Percentiles rank a stretch among this genome's conserved stretches.
phyloP scores from a whole-genome alignment of 2,888 invertebrate genomes.

The Caenorhabditis macrosperma region DNA sequence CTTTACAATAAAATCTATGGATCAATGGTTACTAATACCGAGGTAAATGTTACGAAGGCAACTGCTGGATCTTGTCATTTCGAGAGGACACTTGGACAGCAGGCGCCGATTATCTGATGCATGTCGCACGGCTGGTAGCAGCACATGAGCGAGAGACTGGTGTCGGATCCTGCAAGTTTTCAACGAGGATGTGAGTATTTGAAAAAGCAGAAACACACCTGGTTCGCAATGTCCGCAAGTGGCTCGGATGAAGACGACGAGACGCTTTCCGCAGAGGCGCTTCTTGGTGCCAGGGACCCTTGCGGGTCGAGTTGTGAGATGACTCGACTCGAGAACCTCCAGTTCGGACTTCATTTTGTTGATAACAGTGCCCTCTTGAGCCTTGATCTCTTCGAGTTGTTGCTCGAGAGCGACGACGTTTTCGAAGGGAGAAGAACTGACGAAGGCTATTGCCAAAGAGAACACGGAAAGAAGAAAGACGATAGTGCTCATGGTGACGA shows the following conservation, averaged over 20 bases:
- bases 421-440: not conserved
- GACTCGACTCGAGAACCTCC: not conserved
- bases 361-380: conserved; percentile 6
- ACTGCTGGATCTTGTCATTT: not conserved
- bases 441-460: not conserved
- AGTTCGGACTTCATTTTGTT: conserved; percentile 19
- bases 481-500: not conserved
- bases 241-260: conserved; percentile 21
- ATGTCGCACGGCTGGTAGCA: conserved; percentile 22
- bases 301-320: conserved; percentile 5
- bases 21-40: not conserved
- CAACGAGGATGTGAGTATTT: not conserved
- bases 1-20: not conserved
- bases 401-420: not conserved
- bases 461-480: not conserved
- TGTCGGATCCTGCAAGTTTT: conserved; percentile 14
- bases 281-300: conserved; percentile 15
- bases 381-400: not conserved
- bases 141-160: conserved; percentile 16
- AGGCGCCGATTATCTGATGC: conserved; percentile 21
- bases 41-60: not conserved
- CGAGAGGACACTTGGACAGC: conserved; percentile 25
- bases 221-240: conserved; percentile 43
- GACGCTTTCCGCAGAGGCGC: conserved; percentile 37
- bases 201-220: conserved; percentile 3